A percentile compares a stretch with the other conserved stretches of the same genome.
Conservation (phyloP, 2,888 invertebrate species). For the Netelia inedita region DNA sequence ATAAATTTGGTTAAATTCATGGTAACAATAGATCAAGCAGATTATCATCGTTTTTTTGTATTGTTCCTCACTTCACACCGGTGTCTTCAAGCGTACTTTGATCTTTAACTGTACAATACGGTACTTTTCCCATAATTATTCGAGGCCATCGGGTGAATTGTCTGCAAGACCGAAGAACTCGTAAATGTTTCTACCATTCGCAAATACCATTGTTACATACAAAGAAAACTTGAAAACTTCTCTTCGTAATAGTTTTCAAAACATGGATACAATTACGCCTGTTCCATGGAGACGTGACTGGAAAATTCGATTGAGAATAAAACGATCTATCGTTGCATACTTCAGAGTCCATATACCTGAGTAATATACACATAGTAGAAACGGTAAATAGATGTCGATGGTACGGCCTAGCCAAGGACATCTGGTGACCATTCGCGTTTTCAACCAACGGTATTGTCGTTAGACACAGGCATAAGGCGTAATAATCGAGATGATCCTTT, state of each 20-base stretch:
- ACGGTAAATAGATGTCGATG: constrained; percentile 60
- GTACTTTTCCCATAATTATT: constrained; percentile 13
- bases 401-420: constrained; percentile 67
- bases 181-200: constrained; percentile 17
- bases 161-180: not conserved
- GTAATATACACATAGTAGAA: constrained; percentile 31
- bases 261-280: constrained; percentile 42
- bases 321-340: constrained; percentile 28
- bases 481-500: constrained; percentile 29
- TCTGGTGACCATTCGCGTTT: constrained; percentile 50
- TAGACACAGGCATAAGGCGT: constrained; percentile 29
- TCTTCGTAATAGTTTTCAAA: constrained; percentile 9
- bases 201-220: constrained; percentile 3
- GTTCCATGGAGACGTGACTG: constrained; percentile 47
- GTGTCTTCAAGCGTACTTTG: not conserved
- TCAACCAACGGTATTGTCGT: constrained; percentile 63
- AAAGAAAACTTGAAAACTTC: constrained; percentile 20
- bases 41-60: not conserved
- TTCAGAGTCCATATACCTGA: not conserved
- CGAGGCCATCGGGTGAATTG: constrained; percentile 31
- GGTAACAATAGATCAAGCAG: not conserved
- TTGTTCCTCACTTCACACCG: not conserved
- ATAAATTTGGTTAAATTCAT: no score
- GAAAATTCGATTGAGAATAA: constrained; percentile 43
- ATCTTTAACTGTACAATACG: not conserved